A percentile compares a stretch with the other conserved stretches of the same genome.
These are phyloP conservation scores for Sapayoa aenigma DNA, from an alignment of 2,113 vertebrate genomes.

Conservation along the genomic window DNA sequence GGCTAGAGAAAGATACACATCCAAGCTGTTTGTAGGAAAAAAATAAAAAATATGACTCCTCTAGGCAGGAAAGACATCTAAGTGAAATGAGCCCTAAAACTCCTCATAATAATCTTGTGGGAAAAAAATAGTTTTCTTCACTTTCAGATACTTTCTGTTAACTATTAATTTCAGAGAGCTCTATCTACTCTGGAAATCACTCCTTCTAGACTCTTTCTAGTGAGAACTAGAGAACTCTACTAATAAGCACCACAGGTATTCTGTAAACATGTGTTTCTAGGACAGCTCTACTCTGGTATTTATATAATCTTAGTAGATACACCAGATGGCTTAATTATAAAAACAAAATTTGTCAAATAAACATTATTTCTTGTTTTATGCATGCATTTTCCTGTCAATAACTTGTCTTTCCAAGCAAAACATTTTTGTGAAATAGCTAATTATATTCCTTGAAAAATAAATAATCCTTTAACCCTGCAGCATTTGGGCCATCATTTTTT, in stretches of 20 bases:
- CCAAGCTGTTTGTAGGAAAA: too few relatives aligned
- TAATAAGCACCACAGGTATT: neutral
- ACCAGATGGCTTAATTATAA: constrained; percentile 11
- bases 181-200: neutral
- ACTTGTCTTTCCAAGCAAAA: neutral
- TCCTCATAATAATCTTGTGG: too few relatives aligned
- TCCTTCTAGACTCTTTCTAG: neutral
- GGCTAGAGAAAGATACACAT: too few relatives aligned
- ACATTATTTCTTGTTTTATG: neutral
- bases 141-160: neutral
- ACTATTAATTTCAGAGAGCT: neutral
- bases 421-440: neutral
- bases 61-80: too few relatives aligned
- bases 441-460: neutral
- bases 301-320: neutral
- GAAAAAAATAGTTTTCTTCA: too few relatives aligned
- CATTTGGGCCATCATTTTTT: neutral
- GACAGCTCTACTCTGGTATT: neutral
- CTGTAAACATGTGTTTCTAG: neutral
- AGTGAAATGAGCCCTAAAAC: too few relatives aligned
- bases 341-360: neutral
- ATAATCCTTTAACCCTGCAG: neutral
- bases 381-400: neutral
- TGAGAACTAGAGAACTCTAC: neutral
- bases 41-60: too few relatives aligned